Conservation (phyloP, 2,797 vertebrate genomes). For the Neosilurus hyrtlii region DNA sequence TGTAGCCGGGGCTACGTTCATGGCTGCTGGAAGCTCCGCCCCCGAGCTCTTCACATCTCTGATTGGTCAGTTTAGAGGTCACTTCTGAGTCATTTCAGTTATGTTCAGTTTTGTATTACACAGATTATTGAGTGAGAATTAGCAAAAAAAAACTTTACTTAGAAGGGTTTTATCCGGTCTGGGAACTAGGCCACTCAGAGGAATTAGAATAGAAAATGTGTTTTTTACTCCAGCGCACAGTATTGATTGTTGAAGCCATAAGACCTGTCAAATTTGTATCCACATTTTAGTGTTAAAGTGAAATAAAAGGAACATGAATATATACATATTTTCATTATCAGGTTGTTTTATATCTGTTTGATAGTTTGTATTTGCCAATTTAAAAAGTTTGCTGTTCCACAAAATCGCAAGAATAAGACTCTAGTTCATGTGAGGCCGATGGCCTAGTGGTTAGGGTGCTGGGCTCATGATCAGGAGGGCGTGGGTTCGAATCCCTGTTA, state of each 20-base stretch:
- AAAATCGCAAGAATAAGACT: too few species aligned
- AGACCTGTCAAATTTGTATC: neutral
- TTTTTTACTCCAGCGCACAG: neutral
- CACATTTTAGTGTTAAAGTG: neutral
- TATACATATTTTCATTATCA: too few species aligned
- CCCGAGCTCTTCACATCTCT: constrained; percentile 80
- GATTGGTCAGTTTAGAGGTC: constrained; percentile 68
- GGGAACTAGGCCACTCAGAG: constrained; percentile 1
- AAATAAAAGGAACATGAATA: too few species aligned
- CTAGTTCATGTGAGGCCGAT: too few species aligned
- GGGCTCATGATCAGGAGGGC: too few species aligned
- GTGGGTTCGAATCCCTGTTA: too few species aligned
- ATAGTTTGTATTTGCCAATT: too few species aligned
- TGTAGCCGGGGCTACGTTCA: constrained; percentile 79
- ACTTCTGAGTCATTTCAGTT: neutral
- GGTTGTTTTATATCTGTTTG: too few species aligned
- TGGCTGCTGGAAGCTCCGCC: constrained; percentile 80
- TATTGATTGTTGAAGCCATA: neutral
- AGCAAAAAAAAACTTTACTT: neutral
- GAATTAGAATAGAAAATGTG: neutral
- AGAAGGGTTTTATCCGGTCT: neutral
- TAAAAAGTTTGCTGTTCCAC: too few species aligned
- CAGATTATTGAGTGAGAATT: constrained; percentile 7
- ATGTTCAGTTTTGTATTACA: neutral
- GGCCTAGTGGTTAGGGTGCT: too few species aligned